phyloP scores from a whole-genome alignment of 2,113 vertebrate genomes.

The Setophaga petechia region DNA sequence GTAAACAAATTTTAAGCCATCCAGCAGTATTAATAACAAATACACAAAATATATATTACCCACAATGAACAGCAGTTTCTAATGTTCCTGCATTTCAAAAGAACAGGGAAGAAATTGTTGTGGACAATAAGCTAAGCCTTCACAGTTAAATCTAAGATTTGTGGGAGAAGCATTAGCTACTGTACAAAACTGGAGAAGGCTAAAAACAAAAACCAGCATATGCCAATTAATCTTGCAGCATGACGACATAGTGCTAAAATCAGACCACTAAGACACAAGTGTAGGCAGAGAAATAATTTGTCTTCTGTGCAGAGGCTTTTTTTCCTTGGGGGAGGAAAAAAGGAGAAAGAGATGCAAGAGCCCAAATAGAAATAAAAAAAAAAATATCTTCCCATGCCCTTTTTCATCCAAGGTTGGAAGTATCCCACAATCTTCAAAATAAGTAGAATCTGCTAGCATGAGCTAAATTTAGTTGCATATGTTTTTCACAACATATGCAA shows the following conservation, averaged over 20 bases:
- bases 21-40: neutral
- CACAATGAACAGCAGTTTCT: neutral
- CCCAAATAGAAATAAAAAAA: conserved; percentile 6
- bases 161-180: neutral
- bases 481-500: conserved; percentile 62
- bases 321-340: neutral
- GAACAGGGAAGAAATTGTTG: neutral
- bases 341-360: neutral
- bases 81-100: neutral
- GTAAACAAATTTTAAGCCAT: neutral
- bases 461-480: conserved; percentile 73
- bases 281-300: conserved; percentile 33
- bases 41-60: neutral
- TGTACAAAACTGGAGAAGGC: neutral
- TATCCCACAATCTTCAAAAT: conserved; percentile 82
- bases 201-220: conserved; percentile 26
- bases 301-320: conserved; percentile 16
- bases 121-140: neutral
- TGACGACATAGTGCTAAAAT: conserved; percentile 2
- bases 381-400: conserved; percentile 85
- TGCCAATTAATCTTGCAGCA: conserved; percentile 27
- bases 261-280: conserved; percentile 14
- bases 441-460: conserved; percentile 63
- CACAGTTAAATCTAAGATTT: neutral
- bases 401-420: conserved; percentile 76